Base-by-base conservation (phyloP, 2,113 vertebrate genomes). In the Cyprinodon variegatus region DNA sequence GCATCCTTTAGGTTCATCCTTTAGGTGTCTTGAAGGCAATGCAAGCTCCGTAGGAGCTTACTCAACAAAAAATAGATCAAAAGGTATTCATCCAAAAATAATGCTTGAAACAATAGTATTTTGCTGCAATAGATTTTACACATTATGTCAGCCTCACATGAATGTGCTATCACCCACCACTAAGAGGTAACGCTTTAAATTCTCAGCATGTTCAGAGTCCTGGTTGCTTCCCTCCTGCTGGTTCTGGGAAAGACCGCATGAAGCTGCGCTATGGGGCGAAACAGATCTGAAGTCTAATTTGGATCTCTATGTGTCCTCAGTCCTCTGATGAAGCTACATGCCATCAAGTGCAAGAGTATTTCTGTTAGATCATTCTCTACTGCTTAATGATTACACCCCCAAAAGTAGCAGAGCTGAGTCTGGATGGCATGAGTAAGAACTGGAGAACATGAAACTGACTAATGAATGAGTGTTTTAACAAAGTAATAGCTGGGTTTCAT, bases 121-220 rank as follows among this genome's bases (percentile, higher is more conserved):
- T 7, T 53, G 15, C 48, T 53, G 48, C 15, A 20, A 40, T 64
- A 41, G 4, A 11, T 53, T 70, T 46, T 17, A 11, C 40, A 17
- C 14, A 7, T 39, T 12, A 4, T 60, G 39, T 69, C 72, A 39
- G 14, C 1, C 39, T 15, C 67, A 29, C 63, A 64, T 46, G 61
- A 60, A 38, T 29, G 41, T 38, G 3, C 17, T 6, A 38, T 39
- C 46, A 68, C 22, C n/a, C 67, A 39, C 36, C 38, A 14, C 68
- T 38, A 40, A 48, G 11, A 78, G 9, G 41, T 72, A 77, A 17
- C 46, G 46, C 13, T 7, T 68, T 67, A 38, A 39, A 5, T 61
- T 68, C 61, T 62, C 50, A 72, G 50, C 45, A 43, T 45, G 12
- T 81, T 82, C 61, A 85, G 46, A 78, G 76, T 76, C 68, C 43